Conservation (phyloP, 2,888 invertebrate species). For the Erannis defoliaria region DNA sequence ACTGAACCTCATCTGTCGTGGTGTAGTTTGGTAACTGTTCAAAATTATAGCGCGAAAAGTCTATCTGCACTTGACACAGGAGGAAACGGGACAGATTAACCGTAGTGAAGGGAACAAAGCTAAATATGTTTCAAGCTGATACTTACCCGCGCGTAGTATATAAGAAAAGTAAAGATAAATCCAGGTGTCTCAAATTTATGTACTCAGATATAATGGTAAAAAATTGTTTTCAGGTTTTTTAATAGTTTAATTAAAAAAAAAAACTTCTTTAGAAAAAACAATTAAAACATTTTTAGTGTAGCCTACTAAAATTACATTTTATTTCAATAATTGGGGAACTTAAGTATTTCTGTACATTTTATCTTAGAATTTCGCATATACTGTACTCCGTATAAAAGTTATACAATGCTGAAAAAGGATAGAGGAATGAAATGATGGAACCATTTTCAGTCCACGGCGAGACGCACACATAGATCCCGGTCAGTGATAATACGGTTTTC, state of each 20-base stretch:
- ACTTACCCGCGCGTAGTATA: conserved; percentile 71
- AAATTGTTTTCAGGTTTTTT: too few relatives aligned
- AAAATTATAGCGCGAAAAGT: conserved; percentile 71
- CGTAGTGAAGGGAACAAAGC: conserved; percentile 86
- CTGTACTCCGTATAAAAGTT: conserved; percentile 66
- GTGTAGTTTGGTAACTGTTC: conserved; percentile 22
- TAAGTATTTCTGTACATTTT: background rate
- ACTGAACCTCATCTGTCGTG: too few relatives aligned
- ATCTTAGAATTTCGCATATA: conserved; percentile 45
- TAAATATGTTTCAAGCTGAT: conserved; percentile 86
- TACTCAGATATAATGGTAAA: background rate
- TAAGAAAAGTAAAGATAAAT: conserved; percentile 30
- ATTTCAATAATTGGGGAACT: too few relatives aligned
- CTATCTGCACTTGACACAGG: conserved; percentile 86
- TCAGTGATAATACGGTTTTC: conserved; percentile 51
- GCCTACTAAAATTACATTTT: too few relatives aligned
- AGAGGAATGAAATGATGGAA: conserved; percentile 82
- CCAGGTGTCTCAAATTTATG: background rate
- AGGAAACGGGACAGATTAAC: conserved; percentile 87
- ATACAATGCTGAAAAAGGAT: conserved; percentile 82
- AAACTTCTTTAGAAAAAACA: too few relatives aligned
- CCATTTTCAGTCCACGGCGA: conserved; percentile 81
- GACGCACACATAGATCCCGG: conserved; percentile 57
- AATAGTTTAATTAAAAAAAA: too few relatives aligned
- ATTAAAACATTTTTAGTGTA: too few relatives aligned